Percentiles rank a stretch among this genome's conserved stretches.
These are phyloP conservation scores for Porites cylindrica DNA, from an alignment of 92 coral and sea anemone species.

Conservation along the genomic window DNA sequence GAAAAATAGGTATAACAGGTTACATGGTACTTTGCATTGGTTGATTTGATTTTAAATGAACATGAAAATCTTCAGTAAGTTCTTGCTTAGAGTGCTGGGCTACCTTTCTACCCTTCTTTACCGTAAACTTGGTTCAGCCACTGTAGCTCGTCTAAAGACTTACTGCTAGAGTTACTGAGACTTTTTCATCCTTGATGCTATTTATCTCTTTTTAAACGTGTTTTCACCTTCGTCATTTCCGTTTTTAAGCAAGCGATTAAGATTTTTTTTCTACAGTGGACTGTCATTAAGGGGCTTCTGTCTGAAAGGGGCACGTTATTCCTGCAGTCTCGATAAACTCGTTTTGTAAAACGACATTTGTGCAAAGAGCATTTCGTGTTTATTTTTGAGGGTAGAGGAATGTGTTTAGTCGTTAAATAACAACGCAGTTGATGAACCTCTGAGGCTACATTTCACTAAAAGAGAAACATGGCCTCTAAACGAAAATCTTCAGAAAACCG, in stretches of 20 bases:
- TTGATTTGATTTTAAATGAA: not conserved
- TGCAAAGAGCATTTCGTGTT: not conserved
- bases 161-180: not conserved
- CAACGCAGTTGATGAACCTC: not conserved
- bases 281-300: not conserved
- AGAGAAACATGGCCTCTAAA: not conserved
- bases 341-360: not conserved
- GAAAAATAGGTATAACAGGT: not conserved
- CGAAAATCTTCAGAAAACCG: too few relatives aligned
- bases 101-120: too few relatives aligned
- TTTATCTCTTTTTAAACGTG: not conserved
- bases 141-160: not conserved
- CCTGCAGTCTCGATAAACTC: not conserved
- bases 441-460: not conserved
- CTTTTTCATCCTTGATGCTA: not conserved
- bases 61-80: not conserved
- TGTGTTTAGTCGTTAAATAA: not conserved
- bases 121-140: not conserved
- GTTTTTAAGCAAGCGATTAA: too few relatives aligned
- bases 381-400: constrained; percentile 22
- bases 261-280: too few relatives aligned
- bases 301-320: not conserved
- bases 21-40: not conserved
- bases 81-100: not conserved
- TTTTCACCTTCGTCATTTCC: too few relatives aligned